These are phyloP conservation scores for Gallinago solitaria DNA, from an alignment of 2,797 vertebrate genomes.

Conservation along the genomic window DNA sequence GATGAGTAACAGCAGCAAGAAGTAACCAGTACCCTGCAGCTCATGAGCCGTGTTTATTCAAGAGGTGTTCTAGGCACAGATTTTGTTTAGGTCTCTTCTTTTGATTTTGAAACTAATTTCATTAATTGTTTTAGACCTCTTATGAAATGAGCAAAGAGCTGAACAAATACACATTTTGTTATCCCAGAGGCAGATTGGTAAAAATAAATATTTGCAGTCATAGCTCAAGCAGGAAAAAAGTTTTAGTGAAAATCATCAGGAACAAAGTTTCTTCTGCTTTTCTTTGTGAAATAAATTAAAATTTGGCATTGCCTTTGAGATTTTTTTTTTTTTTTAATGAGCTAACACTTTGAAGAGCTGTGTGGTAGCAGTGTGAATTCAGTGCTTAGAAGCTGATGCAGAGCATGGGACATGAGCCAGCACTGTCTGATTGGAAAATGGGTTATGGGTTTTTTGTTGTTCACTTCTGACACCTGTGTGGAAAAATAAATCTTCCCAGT, in stretches of 20 bases:
- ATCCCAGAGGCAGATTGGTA: background rate
- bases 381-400: background rate
- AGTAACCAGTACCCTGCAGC: background rate
- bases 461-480: fast-evolving
- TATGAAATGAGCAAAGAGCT: background rate
- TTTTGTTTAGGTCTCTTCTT: background rate
- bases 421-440: background rate
- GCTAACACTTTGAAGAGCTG: background rate
- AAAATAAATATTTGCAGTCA: background rate
- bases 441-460: background rate
- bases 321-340: background rate
- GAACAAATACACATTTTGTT: background rate
- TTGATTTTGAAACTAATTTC: background rate
- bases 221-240: background rate
- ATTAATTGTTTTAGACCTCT: background rate
- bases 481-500: background rate
- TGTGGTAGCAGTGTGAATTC: background rate
- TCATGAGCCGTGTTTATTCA: fast-evolving
- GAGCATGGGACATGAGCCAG: background rate
- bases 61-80: background rate
- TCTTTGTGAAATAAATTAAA: background rate
- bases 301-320: background rate
- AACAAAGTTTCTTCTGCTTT: background rate
- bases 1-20: background rate
- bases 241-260: background rate